Percentiles rank a stretch among this genome's conserved stretches.
These are phyloP conservation scores for Sepiola atlantica DNA, from an alignment of 2,888 invertebrate species.

Conservation along the genomic window DNA sequence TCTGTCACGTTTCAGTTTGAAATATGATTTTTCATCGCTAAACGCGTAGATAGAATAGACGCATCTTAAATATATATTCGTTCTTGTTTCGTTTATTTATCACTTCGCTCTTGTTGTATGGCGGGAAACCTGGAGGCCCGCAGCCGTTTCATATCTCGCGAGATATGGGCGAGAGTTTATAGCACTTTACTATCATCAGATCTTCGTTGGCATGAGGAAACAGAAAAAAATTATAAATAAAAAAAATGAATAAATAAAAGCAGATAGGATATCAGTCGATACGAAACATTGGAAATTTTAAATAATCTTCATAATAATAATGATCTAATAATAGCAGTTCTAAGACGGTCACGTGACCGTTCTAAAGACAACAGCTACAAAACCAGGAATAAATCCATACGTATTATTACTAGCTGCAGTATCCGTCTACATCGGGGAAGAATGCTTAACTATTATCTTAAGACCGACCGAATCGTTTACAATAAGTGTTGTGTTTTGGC, in stretches of 20 bases:
- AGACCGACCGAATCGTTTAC: too few species aligned
- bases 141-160: neutral
- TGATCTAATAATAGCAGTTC: neutral
- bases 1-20: too few species aligned
- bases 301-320: neutral
- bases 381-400: neutral
- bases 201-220: neutral
- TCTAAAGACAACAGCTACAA: neutral
- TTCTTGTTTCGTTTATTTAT: too few species aligned
- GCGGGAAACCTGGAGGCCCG: neutral
- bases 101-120: neutral
- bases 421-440: too few species aligned
- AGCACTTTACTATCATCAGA: neutral
- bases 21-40: too few species aligned
- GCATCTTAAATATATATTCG: too few species aligned
- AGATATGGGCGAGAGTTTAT: neutral
- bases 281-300: neutral
- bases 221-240: too few species aligned
- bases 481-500: too few species aligned
- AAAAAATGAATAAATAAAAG: too few species aligned
- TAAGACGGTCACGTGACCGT: neutral
- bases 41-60: too few species aligned
- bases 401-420: neutral
- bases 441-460: too few species aligned
- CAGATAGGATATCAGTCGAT: neutral